Conservation (phyloP, 2,888 invertebrate genomes). For the Microctonus brassicae region DNA sequence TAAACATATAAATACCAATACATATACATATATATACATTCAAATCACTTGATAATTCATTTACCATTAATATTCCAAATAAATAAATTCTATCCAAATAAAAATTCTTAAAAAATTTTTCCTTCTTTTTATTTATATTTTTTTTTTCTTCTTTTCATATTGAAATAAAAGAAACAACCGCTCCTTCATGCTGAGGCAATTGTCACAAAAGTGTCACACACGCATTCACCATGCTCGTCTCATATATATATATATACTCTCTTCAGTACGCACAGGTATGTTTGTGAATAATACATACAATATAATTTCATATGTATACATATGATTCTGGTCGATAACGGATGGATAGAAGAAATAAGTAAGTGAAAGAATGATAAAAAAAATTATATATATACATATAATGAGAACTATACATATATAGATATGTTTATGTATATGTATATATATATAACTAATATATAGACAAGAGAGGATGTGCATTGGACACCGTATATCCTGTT, state of each 20-base stretch:
- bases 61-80: too few relatives aligned
- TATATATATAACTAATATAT: too few relatives aligned
- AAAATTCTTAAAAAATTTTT: too few relatives aligned
- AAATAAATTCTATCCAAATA: too few relatives aligned
- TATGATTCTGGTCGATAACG: conserved; percentile 63
- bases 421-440: background rate
- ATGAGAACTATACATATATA: background rate
- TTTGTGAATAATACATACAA: conserved; percentile 47
- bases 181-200: conserved; percentile 3
- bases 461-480: conserved; percentile 62
- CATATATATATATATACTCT: background rate
- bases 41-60: too few relatives aligned
- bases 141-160: background rate
- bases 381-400: conserved; percentile 11
- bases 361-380: conserved; percentile 35
- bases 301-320: conserved; percentile 1
- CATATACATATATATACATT: too few relatives aligned
- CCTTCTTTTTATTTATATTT: too few relatives aligned
- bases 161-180: background rate
- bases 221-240: conserved; percentile 2
- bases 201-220: conserved; percentile 11
- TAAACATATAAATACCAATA: too few relatives aligned
- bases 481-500: conserved; percentile 70
- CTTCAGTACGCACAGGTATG: conserved; percentile 8
- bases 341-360: conserved; percentile 32